These are phyloP conservation scores for Darevskia mixta DNA, from an alignment of 2,797 vertebrate species.

Conservation along the genomic window DNA sequence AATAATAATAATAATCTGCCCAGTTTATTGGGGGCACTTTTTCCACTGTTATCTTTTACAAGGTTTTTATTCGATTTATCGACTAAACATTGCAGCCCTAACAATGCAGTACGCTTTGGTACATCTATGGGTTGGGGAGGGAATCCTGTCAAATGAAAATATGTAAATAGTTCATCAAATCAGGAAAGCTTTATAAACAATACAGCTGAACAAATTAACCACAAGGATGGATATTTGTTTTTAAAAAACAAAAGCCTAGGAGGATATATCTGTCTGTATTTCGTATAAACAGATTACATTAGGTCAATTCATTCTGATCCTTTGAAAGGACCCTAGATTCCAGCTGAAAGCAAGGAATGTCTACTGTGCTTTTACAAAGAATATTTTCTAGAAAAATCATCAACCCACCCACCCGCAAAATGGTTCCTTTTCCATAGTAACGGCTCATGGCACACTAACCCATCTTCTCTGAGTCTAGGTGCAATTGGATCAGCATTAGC, in stretches of 20 bases:
- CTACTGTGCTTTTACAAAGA: conserved; percentile 84
- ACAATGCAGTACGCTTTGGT: conserved; percentile 67
- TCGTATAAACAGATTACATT: conserved; percentile 68
- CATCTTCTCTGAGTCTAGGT: conserved; percentile 68
- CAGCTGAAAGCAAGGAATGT: conserved; percentile 72
- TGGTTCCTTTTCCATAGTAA: conserved; percentile 60
- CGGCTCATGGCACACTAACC: conserved; percentile 52
- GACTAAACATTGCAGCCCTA: conserved; percentile 3
- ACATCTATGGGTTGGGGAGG: conserved; percentile 28
- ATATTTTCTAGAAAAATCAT: conserved; percentile 72
- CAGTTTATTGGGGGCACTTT: not conserved
- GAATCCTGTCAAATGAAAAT: not conserved
- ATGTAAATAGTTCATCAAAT: conserved; percentile 49
- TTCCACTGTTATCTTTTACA: not conserved
- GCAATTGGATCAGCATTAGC: conserved; percentile 48
- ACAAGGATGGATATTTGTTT: conserved; percentile 42
- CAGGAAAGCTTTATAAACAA: conserved; percentile 68
- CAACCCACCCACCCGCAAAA: conserved; percentile 44
- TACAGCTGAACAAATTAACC: conserved; percentile 64
- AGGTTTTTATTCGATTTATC: not conserved
- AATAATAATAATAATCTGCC: not conserved
- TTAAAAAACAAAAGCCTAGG: conserved; percentile 9
- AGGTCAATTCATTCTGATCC: conserved; percentile 68
- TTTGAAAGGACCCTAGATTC: conserved; percentile 53
- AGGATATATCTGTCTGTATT: conserved; percentile 63